Evolutionary conservation across 2,113 vertebrate species (phyloP).

Genomic region (Lampris incognitus): DNA sequence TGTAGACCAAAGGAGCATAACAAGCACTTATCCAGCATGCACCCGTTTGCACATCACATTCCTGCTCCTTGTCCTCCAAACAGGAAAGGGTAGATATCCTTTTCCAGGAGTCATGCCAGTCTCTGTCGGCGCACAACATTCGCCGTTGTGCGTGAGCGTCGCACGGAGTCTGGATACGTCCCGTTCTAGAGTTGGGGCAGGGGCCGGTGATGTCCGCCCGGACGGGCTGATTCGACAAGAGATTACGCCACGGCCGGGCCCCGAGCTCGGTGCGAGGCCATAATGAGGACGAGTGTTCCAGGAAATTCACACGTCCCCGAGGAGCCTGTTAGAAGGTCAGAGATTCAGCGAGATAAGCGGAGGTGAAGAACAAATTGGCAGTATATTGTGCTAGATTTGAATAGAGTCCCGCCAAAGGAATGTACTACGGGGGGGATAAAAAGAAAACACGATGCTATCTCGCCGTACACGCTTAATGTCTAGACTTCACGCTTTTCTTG

Average conservation of each 20-base stretch:
- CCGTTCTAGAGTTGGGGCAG: constrained; percentile 61
- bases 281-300: constrained; percentile 35
- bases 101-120: constrained; percentile 36
- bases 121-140: constrained; percentile 52
- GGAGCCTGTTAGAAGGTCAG: constrained; percentile 63
- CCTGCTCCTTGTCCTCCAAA: not conserved
- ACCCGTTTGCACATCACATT: not conserved
- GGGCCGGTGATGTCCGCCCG: constrained; percentile 48
- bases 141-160: constrained; percentile 52
- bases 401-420: constrained; percentile 35
- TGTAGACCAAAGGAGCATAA: constrained; percentile 43
- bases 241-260: constrained; percentile 48
- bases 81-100: constrained; percentile 29
- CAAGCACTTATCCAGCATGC: constrained; percentile 16
- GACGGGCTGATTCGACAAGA: constrained; percentile 59
- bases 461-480: too few species aligned
- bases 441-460: too few species aligned
- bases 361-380: constrained; percentile 45
- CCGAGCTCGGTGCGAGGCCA: not conserved
- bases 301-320: constrained; percentile 44
- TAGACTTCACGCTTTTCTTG: too few species aligned
- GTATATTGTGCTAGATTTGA: constrained; percentile 49
- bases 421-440: not conserved
- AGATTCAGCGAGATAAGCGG: constrained; percentile 59
- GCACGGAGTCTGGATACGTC: constrained; percentile 42